phyloP scores from a whole-genome alignment of 2,113 vertebrate genomes.

The Cephalopterus ornatus region DNA sequence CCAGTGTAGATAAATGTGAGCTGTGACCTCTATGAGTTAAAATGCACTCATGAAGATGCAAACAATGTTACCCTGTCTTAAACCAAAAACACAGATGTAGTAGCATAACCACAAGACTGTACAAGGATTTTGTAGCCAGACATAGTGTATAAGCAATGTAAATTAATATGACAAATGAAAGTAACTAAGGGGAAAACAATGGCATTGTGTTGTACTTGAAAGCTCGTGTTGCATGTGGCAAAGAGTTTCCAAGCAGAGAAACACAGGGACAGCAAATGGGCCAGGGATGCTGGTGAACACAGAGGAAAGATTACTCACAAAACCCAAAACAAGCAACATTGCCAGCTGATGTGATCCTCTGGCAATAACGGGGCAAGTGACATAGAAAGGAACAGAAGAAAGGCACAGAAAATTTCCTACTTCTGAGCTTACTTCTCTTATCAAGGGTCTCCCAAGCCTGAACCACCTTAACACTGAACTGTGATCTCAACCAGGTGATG shows the following conservation, averaged over 20 bases:
- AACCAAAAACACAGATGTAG: not conserved
- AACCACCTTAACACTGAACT: not conserved
- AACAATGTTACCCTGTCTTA: not conserved
- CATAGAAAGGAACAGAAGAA: not conserved
- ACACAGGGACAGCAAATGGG: not conserved
- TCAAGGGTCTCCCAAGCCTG: not conserved
- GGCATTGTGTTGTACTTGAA: not conserved
- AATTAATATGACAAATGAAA: not conserved
- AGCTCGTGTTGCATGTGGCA: not conserved
- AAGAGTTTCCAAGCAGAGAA: not conserved
- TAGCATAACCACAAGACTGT: not conserved
- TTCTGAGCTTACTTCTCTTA: not conserved
- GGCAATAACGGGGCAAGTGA: not conserved
- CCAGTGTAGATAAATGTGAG: too few species aligned
- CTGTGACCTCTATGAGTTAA: not conserved
- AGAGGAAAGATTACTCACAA: not conserved
- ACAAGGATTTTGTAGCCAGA: not conserved
- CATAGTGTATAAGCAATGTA: not conserved
- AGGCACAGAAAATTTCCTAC: not conserved
- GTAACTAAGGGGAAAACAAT: not conserved
- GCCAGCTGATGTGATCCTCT: not conserved
- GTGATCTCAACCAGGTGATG: not conserved
- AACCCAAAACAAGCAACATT: not conserved
- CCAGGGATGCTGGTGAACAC: not conserved
- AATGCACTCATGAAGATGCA: not conserved